These are phyloP conservation scores for Eospalax fontanierii DNA, from an alignment of 2,797 vertebrate species.

Conservation along the genomic window DNA sequence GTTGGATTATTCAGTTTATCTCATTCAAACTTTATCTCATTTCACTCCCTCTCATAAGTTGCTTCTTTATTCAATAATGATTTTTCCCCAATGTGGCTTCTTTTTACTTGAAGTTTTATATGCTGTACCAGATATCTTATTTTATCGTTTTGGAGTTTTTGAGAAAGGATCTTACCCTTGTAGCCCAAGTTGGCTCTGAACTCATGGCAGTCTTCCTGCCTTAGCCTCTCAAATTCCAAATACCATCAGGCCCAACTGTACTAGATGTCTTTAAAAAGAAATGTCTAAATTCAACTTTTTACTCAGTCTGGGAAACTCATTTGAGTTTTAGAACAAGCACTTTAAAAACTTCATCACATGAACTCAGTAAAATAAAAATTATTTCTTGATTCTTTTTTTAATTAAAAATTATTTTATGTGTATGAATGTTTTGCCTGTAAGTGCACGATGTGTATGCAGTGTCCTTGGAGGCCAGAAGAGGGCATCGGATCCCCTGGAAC, in stretches of 20 bases:
- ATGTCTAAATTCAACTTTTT: neutral
- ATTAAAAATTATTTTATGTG: no score
- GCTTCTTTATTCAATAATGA: neutral
- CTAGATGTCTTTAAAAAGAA: neutral
- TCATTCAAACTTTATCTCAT: neutral
- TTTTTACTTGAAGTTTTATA: neutral
- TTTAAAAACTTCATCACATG: neutral
- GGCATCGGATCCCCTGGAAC: no score
- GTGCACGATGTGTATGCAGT: no score
- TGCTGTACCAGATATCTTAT: neutral
- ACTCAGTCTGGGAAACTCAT: neutral
- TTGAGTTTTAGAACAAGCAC: neutral
- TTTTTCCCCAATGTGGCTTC: neutral
- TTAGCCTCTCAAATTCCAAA: neutral
- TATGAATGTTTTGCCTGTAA: no score
- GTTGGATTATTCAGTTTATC: neutral
- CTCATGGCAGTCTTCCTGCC: neutral
- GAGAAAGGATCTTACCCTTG: neutral
- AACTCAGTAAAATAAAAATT: slow-evolving; percentile 34
- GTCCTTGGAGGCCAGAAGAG: no score
- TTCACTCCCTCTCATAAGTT: neutral
- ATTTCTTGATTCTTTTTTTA: neutral
- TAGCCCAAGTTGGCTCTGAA: neutral
- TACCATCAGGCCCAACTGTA: neutral
- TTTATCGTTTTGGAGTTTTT: neutral